A percentile compares a stretch with the other conserved stretches of the same genome.
Conservation (phyloP, 2,888 invertebrate species). For the Mamestra brassicae region DNA sequence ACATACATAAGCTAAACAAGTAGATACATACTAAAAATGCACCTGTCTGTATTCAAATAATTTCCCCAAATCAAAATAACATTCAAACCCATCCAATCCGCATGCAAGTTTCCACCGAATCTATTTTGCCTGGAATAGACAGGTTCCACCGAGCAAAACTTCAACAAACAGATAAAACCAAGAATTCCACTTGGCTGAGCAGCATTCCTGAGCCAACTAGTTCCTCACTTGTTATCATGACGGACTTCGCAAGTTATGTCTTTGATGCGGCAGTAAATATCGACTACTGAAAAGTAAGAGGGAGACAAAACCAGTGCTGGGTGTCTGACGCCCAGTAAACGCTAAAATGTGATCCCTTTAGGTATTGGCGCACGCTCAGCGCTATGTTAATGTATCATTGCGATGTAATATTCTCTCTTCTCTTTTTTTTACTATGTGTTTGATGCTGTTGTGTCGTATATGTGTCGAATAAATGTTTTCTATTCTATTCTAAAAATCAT, state of each 20-base stretch:
- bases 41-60: neutral
- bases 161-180: slow-evolving; percentile 44
- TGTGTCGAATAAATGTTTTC: too few species aligned
- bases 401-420: too few species aligned
- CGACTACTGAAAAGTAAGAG: neutral
- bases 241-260: slow-evolving; percentile 26
- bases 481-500: neutral
- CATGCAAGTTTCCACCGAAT: slow-evolving; percentile 12
- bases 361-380: too few species aligned
- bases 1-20: too few species aligned
- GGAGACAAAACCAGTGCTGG: too few species aligned
- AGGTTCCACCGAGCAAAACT: slow-evolving; percentile 21
- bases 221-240: slow-evolving; percentile 29
- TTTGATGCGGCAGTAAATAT: neutral
- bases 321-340: too few species aligned
- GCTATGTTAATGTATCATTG: too few species aligned
- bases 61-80: neutral
- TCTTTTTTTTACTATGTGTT: too few species aligned
- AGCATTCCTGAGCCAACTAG: slow-evolving; percentile 16
- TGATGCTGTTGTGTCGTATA: too few species aligned
- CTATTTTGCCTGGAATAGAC: slow-evolving; percentile 12
- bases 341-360: too few species aligned
- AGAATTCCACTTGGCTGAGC: slow-evolving; percentile 27
- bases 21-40: neutral
- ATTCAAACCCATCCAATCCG: neutral